Percentiles rank a stretch among this genome's conserved stretches.
phyloP scores from a whole-genome alignment of 2,113 vertebrate species.

The Glaucomys volans region DNA sequence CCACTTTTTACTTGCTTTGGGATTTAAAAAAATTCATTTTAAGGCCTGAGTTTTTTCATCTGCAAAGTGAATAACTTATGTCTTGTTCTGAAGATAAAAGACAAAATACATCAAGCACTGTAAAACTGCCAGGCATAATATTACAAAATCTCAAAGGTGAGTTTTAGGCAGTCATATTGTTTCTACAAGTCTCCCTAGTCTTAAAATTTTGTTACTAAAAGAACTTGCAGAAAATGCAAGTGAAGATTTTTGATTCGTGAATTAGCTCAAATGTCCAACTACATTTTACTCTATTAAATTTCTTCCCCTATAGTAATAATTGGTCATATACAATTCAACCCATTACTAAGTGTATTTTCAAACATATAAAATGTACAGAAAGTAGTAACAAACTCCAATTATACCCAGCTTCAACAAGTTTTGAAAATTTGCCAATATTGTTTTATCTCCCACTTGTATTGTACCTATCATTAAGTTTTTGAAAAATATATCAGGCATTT shows the following conservation, averaged over 20 bases:
- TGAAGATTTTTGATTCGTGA: conserved; percentile 24
- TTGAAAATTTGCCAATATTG: not conserved
- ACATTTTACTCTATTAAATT: conserved; percentile 44
- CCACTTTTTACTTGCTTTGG: not conserved
- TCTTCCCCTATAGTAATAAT: not conserved
- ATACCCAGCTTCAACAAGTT: conserved; percentile 4
- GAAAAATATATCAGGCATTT: conserved; percentile 6
- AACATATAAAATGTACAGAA: conserved; percentile 37
- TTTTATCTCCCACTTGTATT: conserved; percentile 17
- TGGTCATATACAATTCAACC: not conserved
- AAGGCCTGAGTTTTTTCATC: conserved; percentile 46
- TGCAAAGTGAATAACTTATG: conserved; percentile 25
- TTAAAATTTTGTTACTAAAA: conserved; percentile 35
- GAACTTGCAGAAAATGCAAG: conserved; percentile 35
- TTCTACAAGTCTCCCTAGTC: conserved; percentile 42
- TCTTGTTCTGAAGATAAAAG: conserved; percentile 34
- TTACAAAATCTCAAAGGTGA: conserved; percentile 11
- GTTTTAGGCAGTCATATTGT: not conserved
- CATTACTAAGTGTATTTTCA: conserved; percentile 37
- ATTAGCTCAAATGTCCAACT: conserved; percentile 25
- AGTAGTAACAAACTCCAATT: conserved; percentile 4
- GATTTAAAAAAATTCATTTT: conserved; percentile 30
- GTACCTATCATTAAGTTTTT: not conserved
- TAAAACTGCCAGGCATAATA: not conserved
- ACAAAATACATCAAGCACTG: conserved; percentile 40